Evolutionary conservation across 2,797 vertebrate genomes (phyloP), one percentile per base, ranked within the genome.

Genomic region (Otus scops): DNA sequence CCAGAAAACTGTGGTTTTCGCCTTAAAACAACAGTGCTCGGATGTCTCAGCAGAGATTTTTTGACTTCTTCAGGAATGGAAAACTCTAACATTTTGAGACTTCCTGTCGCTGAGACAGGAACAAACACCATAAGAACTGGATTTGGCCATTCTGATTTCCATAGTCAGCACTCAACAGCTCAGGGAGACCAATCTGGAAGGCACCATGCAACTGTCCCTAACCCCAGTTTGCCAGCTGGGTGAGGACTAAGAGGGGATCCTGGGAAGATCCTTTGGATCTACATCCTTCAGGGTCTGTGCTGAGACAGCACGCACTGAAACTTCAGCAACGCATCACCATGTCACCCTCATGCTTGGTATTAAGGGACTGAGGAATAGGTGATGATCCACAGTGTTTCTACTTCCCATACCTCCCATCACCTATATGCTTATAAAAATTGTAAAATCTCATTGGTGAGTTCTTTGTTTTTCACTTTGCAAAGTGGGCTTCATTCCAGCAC

Each of bases 221-320:
- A 1, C 13, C 50, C 60, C 53, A 9, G 70, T 34, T 61, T 85
- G 43, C 38, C 74, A 74, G 3, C 15, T 61, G 51, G 45, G 39
- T 38, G 38, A 88, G 38, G 64, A 41, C 38, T 67, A 15, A 75
- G 67, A 93, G 24, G 8, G 5, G 17, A 54, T 68, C 43, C 53
- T 34, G 48, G 21, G 68, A 28, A 59, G 28, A 57, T 10, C 38
- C 65, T 34, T 38, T 59, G 34, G 45, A 41, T 59, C 30, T 32
- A 15, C 38, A 19, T 75, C 38, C 18, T 51, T 70, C 48, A 36
- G 47, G 20, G 6, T n/a, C 51, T 12, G 9, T 26, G 41, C 56
- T 64, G 51, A 65, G 74, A n/a, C 26, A 43, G 2, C 2, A 1
- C 0, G 0, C 7, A 20, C 19, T 6, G 38, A 57, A 70, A 45